Base-by-base conservation (phyloP, 92 coral and sea anemone genomes). In the Epizoanthus illoricatus region DNA sequence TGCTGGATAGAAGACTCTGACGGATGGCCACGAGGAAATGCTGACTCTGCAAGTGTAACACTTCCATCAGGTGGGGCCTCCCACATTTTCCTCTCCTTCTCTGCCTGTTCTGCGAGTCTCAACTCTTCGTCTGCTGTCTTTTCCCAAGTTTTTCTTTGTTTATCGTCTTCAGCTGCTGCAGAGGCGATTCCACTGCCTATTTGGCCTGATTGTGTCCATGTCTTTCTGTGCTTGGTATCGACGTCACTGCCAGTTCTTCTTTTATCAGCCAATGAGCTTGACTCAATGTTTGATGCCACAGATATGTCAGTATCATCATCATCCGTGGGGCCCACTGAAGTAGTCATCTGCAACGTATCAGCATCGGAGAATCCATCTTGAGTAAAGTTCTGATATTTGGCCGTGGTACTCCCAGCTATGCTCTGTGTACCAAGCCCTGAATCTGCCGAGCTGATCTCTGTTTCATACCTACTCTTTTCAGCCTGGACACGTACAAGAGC, bases 1-100 rank as follows among this genome's bases (percentile, higher is more conserved):
- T 88, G 92, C 78, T 93, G 97, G 49, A 93, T 81, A 4, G 97
- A 93, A 0, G 97, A 93, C 45, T 93, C 94, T 4, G 97, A 88
- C 0, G 94, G 94, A 64, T 93, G 97, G 1, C 91, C 89, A 60
- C 79, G 90, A 0, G 92, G 94, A 49, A 88, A 64, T 16, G 82
- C 78, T 43, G 92, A 84, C 65, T 89, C 92, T 3, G 91, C 91
- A 55, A 90, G 56, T 17, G 52, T 69, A 24, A 93, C 63, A 36
- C 74, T 89, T 1, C 88, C 89, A 21, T 84, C 85, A 8, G 89
- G 42, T 3, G 95, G 86, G 49, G 80, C 17, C 24, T 90, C 97
- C 97, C 97, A 93, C 7, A 85, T 88, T 36, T 79, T 86, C 76
- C 97, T 86, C 47, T 87, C 87, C n/a, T 63, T 65, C 16, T 16